Evolutionary conservation across 2,888 invertebrate genomes (phyloP), one percentile per base, ranked within the genome.

Genomic region (Phasia obesa): DNA sequence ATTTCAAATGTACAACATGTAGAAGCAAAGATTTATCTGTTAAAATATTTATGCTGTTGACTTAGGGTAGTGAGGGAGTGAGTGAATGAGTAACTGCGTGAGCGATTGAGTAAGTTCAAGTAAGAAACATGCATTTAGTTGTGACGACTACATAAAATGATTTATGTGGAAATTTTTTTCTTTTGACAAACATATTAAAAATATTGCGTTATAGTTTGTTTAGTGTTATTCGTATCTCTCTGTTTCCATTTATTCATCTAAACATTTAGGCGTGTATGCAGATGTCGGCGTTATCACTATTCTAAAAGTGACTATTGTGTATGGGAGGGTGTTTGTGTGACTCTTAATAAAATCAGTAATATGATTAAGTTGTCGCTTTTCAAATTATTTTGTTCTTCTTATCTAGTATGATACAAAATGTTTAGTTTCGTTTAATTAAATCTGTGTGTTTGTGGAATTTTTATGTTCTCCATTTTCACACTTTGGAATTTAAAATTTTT

Each of bases 321-420:
- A 13, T 57, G 17, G 7, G 11, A 4, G 19, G 9, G 57, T 57
- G 11, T 57, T 1, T 35, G 25, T 15, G 35, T 11, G 7, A 11
- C 11, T 35, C 11, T 11, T 27, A 7, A 0, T 83, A 70, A 83
- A 70, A 60, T 76, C 79, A 76, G 81, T 64, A 31, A 70, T 70
- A 35, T 75, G 79, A 79, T 83, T 67, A 79, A 67, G 70, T 70
- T 82, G 82, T 79, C 74, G 75, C 74, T 70, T 53, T 74, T 55
- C 6, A 27, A 70, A 62, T 44, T 15, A 23, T 64, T 64, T 77
- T 23, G 6, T 70, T 64, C n/a, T n/a, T 55, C 44, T 78, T 73
- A 78, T 81, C 38, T 42, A n/a, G 0, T 11, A 35, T 35, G 1
- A 35, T 1, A 35, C 11, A 35, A 1, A 11, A 35, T 11, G 11